Base-by-base conservation (phyloP, 1,140 invertebrate genomes). In the Camponotus vicinus region DNA sequence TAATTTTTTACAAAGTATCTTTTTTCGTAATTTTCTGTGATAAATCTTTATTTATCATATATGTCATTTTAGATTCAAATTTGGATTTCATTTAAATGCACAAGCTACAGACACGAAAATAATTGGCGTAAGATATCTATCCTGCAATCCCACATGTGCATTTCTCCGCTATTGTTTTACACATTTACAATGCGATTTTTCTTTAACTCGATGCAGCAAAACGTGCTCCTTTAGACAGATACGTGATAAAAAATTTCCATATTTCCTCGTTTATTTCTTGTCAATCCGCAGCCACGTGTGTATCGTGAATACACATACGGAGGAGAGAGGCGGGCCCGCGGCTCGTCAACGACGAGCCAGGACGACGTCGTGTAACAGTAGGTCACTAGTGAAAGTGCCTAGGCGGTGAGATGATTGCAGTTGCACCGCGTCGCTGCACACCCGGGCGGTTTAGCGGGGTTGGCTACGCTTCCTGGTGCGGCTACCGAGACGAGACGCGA, bases 381-480 rank as follows among this genome's bases (percentile, higher is more conserved):
- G 92, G 92, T 92, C 92, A 93, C 87, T 90, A 92, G 92, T 93
- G 92, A 93, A 93, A 93, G 92, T 93, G 89, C 86, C 88, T 90
- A 92, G 87, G 77, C 90, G 86, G 86, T 76, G 88, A 87, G 92
- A 93, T 93, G 91, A 92, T 92, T 92, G 90, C 92, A 88, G 86
- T 88, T 87, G 91, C 86, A 90, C 63, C 88, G 88, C 78, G 49
- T 49, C 76, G 49, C 77, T 78, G 83, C 86, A 73, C 21, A 73
- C 13, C 59, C 82, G 85, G 69, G 63, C 75, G 61, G 85, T 80
- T 87, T 85, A 79, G 86, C 89, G 86, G 83, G 69, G 55, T 37
- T 45, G 69, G 37, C 79, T n/a, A 61, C 76, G 86, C 86, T 91
- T 90, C 89, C 91, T 91, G 90, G 86, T 91, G 84, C 69, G 52